Percentiles rank a stretch among this genome's conserved stretches.
These are phyloP conservation scores for Zonitis immaculata DNA, from an alignment of 2,888 invertebrate genomes.

Conservation along the genomic window DNA sequence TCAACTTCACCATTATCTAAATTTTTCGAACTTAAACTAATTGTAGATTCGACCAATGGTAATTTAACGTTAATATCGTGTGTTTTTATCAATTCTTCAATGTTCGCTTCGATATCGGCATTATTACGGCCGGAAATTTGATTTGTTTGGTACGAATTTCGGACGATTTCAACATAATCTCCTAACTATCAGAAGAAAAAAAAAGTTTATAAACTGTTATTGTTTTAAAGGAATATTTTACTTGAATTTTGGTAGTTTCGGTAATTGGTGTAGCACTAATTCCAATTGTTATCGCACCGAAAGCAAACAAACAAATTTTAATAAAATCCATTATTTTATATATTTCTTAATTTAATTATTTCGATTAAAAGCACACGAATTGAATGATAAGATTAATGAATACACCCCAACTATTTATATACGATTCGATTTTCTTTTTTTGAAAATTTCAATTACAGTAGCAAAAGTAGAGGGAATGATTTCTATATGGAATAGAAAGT, in stretches of 20 bases:
- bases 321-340: too few relatives aligned
- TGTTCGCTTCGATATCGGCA: conserved; percentile 60
- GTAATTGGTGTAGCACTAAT: conserved; percentile 14
- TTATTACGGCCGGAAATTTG: conserved; percentile 44
- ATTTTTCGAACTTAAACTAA: conserved; percentile 72
- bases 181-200: conserved; percentile 10
- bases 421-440: too few relatives aligned
- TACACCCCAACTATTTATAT: conserved; percentile 20
- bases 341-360: conserved; percentile 4
- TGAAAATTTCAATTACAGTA: background rate
- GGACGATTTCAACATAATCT: conserved; percentile 38
- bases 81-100: conserved; percentile 66
- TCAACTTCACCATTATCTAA: conserved; percentile 69
- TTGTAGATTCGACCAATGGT: conserved; percentile 66
- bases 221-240: too few relatives aligned
- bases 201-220: too few relatives aligned
- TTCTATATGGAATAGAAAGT: conserved; percentile 11
- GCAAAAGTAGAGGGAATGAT: conserved; percentile 9
- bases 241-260: too few relatives aligned
- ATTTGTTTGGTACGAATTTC: conserved; percentile 8
- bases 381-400: conserved; percentile 16
- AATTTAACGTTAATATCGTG: conserved; percentile 74
- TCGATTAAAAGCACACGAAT: conserved; percentile 6
- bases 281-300: too few relatives aligned
- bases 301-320: too few relatives aligned